Evolutionary conservation across 2,797 vertebrate species (phyloP).

Genomic region (Botia kubotai): DNA sequence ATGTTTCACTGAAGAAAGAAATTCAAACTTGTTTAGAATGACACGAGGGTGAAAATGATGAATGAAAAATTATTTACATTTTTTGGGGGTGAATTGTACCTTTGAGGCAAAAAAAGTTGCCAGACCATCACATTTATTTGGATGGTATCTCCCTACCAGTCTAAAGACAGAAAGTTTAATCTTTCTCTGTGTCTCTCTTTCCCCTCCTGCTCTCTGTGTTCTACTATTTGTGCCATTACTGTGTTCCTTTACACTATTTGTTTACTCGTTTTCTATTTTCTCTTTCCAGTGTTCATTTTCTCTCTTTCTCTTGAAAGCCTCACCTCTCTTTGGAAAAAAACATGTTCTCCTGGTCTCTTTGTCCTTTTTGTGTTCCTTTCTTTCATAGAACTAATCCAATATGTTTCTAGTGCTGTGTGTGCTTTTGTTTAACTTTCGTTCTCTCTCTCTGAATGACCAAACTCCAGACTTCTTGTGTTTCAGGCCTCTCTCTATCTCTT

Average conservation of each 20-base stretch:
- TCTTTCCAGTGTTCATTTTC: slow-evolving; percentile 40
- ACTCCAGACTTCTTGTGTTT: slow-evolving; percentile 56
- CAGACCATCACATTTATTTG: slow-evolving; percentile 1
- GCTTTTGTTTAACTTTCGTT: slow-evolving; percentile 71
- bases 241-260: slow-evolving; percentile 47
- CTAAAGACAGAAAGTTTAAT: slow-evolving; percentile 52
- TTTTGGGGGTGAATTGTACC: neutral
- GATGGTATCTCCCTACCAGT: slow-evolving; percentile 47
- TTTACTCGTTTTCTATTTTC: slow-evolving; percentile 53
- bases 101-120: neutral
- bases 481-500: slow-evolving; percentile 46
- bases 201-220: slow-evolving; percentile 36
- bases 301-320: slow-evolving; percentile 41
- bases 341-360: slow-evolving; percentile 53
- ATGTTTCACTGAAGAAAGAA: neutral
- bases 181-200: slow-evolving; percentile 30
- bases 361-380: slow-evolving; percentile 30
- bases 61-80: neutral
- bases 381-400: slow-evolving; percentile 57
- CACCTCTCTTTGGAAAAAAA: slow-evolving; percentile 41
- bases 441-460: slow-evolving; percentile 58
- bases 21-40: neutral
- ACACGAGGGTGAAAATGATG: neutral
- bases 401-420: slow-evolving; percentile 50
- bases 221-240: slow-evolving; percentile 43